Base-by-base conservation (phyloP, 2,888 invertebrate genomes). In the Polydrusus cervinus region DNA sequence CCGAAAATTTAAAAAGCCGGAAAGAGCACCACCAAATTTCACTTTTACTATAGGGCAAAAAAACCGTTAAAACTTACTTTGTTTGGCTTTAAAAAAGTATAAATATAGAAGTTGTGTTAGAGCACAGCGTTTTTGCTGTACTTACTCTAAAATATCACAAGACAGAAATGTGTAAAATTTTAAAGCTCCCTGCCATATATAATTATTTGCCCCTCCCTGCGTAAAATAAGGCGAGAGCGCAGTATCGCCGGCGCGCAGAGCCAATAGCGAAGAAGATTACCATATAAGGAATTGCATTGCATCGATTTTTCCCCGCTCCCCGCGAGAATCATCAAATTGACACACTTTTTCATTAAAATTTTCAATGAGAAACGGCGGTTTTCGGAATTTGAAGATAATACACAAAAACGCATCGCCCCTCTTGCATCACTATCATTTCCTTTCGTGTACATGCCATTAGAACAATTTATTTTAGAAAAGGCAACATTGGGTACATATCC, bases 281-380 rank as follows among this genome's bases (percentile, higher is more conserved):
- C 93, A 92, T 93, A 93, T 93, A 93, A 91, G 93, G 93, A 90
- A 91, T 90, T 90, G 89, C 87, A 90, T 89, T 90, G 90, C 88
- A 90, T 88, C 89, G 90, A 89, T 89, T 84, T 87, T 87, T 88
- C 83, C 83, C 82, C 79, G 70, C 79, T 76, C 80, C 80, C 80
- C 80, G 71, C 80, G 77, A 78, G 78, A 69, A 70, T 69, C 67
- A 80, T 80, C 80, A 76, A 74, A 69, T 75, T 83, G 83, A 82
- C 83, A 84, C 78, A 83, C 82, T 82, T 84, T 79, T 74, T 67
- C 68, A 72, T 75, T 74, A 78, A 70, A 75, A 79, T 78, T 80
- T 79, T 79, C 76, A 79, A 79, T 79, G 75, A 78, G 76, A 78
- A 79, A 76, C 64, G 60, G 72, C 72, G 72, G 77, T 75, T 71